Base-by-base conservation (phyloP, 2,888 invertebrate genomes). In the Frankliniella fusca region DNA sequence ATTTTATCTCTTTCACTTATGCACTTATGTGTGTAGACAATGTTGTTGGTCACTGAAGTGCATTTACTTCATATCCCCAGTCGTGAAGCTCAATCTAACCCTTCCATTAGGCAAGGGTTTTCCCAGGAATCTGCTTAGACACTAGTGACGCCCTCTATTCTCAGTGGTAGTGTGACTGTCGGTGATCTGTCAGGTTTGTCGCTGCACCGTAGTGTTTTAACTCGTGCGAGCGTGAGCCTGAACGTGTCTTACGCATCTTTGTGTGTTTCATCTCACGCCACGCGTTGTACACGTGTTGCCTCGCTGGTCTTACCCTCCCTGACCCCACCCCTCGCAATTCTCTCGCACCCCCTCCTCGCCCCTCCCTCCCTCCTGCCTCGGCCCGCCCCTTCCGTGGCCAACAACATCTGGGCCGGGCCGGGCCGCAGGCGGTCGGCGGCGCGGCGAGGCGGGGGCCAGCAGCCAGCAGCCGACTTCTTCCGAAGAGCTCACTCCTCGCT, bases 261-360 rank as follows among this genome's bases (percentile, higher is more conserved):
- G 8, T 76, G 70, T 76, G 70, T 76, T 27, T 76, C 70, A 23
- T 76, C 70, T 76, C 70, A 76, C 70, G 70, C 70, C 23, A 23
- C 10, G 70, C 70, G 23, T n/a, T 23, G 70, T 76, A 27, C 70
- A 76, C 70, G 70, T 76, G 70, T 27, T 76, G 70, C 54, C 20
- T 12, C 23, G 70, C 70, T 23, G 70, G n/a, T 11, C 70, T 27
- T 27, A 2, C 70, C 70, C 70, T 27, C 70, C 70, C 27, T 27
- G 10, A 20, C 27, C 70, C 23, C 65, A 20, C 70, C 70, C 27
- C 70, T 76, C 54, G 70, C 27, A 27, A 27, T 76, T n/a, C 70
- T 23, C 27, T 76, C 70, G 12, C 70, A 15, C 54, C 70, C 12
- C 70, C 70, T 23, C 12, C 70, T 27, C 70, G 23, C 23, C 23